Evolutionary conservation across 2,888 invertebrate genomes (phyloP).

Genomic region (Drosophila rubida): DNA sequence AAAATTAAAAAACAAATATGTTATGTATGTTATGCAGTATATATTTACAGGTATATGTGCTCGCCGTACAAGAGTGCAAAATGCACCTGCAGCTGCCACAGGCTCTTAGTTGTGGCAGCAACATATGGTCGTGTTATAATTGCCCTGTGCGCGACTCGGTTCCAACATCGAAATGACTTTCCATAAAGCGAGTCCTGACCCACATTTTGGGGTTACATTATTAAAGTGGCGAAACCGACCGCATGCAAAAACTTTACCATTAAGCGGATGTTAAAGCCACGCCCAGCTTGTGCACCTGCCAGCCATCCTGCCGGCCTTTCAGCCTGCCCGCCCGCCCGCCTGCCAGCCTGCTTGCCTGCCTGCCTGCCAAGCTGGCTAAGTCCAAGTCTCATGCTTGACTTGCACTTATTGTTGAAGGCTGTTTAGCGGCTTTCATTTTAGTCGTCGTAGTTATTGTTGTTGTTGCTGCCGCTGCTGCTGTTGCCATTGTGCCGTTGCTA

Average conservation of each 20-base stretch:
- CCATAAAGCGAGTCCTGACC: conserved; percentile 69
- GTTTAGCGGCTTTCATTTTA: conserved; percentile 44
- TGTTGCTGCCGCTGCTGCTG: conserved; percentile 13
- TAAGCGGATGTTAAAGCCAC: conserved; percentile 61
- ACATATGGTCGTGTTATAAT: conserved; percentile 74
- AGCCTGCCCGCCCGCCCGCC: conserved; percentile 4
- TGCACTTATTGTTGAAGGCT: conserved; percentile 62
- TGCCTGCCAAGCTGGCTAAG: conserved; percentile 30
- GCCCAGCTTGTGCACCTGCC: conserved; percentile 60
- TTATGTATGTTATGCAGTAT: neutral
- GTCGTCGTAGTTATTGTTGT: conserved; percentile 2
- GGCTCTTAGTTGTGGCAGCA: conserved; percentile 66
- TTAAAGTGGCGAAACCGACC: conserved; percentile 54
- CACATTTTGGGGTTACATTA: conserved; percentile 65
- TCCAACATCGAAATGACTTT: conserved; percentile 67
- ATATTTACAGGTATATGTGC: neutral
- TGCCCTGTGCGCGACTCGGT: conserved; percentile 63
- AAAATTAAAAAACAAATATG: conserved; percentile 11
- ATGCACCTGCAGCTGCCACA: conserved; percentile 66
- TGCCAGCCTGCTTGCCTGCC: conserved; percentile 5
- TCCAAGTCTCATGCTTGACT: conserved; percentile 55
- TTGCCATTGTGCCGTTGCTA: conserved; percentile 9
- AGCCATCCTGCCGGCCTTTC: conserved; percentile 11
- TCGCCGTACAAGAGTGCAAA: conserved; percentile 26
- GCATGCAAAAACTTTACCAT: conserved; percentile 56